Percentiles rank a stretch among this genome's conserved stretches.
These are phyloP conservation scores for Pseudomyrmex pallidus DNA, from an alignment of 1,140 invertebrate genomes.

Conservation along the genomic window DNA sequence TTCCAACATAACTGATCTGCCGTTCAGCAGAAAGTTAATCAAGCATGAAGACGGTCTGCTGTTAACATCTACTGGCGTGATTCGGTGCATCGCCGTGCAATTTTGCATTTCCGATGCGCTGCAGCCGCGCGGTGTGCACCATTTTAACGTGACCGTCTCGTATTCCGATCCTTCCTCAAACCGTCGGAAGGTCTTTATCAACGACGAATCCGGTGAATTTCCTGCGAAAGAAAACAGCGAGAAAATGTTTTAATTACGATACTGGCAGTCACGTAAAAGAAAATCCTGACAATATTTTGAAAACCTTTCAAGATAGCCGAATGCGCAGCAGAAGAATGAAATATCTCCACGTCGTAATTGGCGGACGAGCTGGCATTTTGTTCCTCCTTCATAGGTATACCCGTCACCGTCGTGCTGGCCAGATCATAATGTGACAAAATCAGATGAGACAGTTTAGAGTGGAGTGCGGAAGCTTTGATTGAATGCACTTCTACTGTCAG, in stretches of 20 bases:
- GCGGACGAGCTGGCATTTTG: constrained; percentile 98
- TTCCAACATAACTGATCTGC: constrained; percentile 97
- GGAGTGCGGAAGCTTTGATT: constrained; percentile 88
- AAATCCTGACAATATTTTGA: neutral
- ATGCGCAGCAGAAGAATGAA: constrained; percentile 94
- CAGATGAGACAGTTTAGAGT: constrained; percentile 89
- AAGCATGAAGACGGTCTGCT: constrained; percentile 97
- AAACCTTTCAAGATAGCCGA: constrained; percentile 89
- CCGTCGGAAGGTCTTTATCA: constrained; percentile 82
- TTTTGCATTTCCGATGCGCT: constrained; percentile 92
- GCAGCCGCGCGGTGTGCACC: constrained; percentile 96
- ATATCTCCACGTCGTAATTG: constrained; percentile 99
- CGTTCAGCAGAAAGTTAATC: constrained; percentile 97
- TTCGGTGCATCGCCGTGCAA: constrained; percentile 93
- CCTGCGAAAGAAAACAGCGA: constrained; percentile 63
- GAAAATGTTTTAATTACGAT: neutral
- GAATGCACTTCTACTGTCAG: constrained; percentile 90
- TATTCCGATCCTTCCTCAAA: constrained; percentile 89
- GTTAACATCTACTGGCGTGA: constrained; percentile 98
- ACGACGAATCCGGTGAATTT: constrained; percentile 82
- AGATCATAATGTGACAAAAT: constrained; percentile 95
- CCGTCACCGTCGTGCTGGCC: constrained; percentile 98
- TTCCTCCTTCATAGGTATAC: constrained; percentile 99
- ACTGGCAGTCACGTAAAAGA: neutral
- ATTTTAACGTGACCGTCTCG: constrained; percentile 94